A percentile compares a stretch with the other conserved stretches of the same genome.
Conservation (phyloP, 2,797 vertebrate genomes). For the Argyrosomus regius region DNA sequence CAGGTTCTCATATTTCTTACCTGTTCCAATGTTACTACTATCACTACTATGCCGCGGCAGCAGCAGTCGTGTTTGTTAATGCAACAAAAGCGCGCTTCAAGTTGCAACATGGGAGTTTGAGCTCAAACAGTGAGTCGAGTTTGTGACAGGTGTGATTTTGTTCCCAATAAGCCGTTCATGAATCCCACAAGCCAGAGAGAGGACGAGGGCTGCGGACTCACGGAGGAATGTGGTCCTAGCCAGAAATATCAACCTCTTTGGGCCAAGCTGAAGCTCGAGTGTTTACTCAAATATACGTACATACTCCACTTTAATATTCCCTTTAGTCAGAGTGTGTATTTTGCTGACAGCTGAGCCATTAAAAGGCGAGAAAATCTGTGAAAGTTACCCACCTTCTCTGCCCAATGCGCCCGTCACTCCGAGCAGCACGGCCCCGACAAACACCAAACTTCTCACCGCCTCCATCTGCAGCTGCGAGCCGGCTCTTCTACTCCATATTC, state of each 20-base stretch:
- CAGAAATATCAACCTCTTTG: constrained; percentile 43
- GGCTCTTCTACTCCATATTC: constrained; percentile 79
- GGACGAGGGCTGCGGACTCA: constrained; percentile 50
- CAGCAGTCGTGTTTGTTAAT: neutral
- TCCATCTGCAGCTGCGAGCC: constrained; percentile 80
- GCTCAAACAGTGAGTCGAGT: neutral
- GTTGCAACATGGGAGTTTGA: neutral
- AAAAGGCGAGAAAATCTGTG: constrained; percentile 4
- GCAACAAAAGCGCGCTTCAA: constrained; percentile 2
- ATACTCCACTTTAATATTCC: accelerated
- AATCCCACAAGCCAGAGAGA: constrained; percentile 46
- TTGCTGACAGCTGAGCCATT: neutral
- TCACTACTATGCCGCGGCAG: neutral
- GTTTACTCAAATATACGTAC: neutral
- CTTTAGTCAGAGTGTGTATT: neutral
- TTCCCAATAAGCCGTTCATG: constrained; percentile 27
- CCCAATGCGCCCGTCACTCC: constrained; percentile 75
- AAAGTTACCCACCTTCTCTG: constrained; percentile 87
- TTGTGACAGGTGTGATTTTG: constrained; percentile 74
- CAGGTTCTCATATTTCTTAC: constrained; percentile 69
- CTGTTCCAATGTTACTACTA: constrained; percentile 18
- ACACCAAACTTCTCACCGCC: constrained; percentile 84
- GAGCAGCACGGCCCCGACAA: constrained; percentile 82
- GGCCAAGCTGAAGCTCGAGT: constrained; percentile 3
- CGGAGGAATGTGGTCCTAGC: constrained; percentile 68